Percentiles rank a stretch among this genome's conserved stretches.
These are phyloP conservation scores for Apamea crenata DNA, from an alignment of 2,888 invertebrate genomes.

Conservation along the genomic window DNA sequence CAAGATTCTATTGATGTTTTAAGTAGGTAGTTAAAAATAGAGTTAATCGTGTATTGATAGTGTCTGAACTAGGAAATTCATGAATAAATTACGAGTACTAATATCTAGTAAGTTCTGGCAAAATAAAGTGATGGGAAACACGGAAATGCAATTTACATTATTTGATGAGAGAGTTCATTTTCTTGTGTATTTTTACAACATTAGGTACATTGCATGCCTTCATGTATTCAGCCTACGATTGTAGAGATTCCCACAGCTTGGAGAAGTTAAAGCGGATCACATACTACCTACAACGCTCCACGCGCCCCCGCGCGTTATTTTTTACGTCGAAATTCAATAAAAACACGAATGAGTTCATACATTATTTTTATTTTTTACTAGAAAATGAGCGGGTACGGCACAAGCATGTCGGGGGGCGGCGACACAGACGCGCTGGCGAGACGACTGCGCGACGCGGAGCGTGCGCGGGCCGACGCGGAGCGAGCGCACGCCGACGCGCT, in stretches of 20 bases:
- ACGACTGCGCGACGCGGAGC: conserved; percentile 95
- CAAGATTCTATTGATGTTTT: neutral
- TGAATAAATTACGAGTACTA: neutral
- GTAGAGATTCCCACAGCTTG: too few species aligned
- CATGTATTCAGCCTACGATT: neutral
- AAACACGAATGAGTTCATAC: neutral
- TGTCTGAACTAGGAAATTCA: neutral
- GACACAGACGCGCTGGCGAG: conserved; percentile 91
- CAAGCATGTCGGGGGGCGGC: conserved; percentile 76
- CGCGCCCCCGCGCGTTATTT: neutral
- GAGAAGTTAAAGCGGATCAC: too few species aligned
- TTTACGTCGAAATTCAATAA: neutral
- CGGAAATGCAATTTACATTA: neutral
- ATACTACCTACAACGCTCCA: too few species aligned
- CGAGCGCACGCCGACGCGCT: conserved; percentile 95
- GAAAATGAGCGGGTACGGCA: conserved; percentile 87
- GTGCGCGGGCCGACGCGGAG: conserved; percentile 94
- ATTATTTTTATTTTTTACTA: conserved; percentile 54
- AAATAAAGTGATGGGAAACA: neutral
- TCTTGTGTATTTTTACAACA: neutral
- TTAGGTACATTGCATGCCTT: neutral
- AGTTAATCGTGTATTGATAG: neutral
- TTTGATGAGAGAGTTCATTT: neutral
- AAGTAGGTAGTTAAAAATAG: neutral
- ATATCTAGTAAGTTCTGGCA: neutral